phyloP scores from a whole-genome alignment of 1,140 invertebrate species.

The Bombus polaris region DNA sequence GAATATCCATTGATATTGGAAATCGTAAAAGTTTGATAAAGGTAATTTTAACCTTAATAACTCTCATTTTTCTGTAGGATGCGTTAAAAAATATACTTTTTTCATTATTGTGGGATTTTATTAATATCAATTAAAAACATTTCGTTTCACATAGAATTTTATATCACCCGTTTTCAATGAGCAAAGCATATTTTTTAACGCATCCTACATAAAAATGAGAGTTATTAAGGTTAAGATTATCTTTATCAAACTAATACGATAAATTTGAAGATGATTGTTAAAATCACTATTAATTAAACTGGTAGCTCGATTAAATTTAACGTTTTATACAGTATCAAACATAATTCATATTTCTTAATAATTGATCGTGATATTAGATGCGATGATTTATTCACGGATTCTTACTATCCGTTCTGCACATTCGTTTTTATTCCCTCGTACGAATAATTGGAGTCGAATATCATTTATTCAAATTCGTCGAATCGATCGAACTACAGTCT shows the following conservation, averaged over 20 bases:
- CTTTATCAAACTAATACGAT: no score
- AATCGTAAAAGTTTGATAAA: constrained; percentile 19
- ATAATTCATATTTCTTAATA: constrained; percentile 2
- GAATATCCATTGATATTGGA: no score
- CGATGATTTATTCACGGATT: constrained; percentile 13
- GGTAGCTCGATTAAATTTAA: constrained; percentile 17
- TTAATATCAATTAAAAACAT: no score
- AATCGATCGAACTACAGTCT: no score
- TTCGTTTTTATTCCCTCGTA: not conserved
- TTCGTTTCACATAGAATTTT: no score
- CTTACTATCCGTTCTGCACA: no score
- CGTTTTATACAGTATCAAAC: not conserved
- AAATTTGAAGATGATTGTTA: not conserved
- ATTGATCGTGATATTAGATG: not conserved
- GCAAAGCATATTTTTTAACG: not conserved
- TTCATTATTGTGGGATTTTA: not conserved
- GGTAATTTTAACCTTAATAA: not conserved
- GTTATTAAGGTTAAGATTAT: no score
- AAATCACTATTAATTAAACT: constrained; percentile 1
- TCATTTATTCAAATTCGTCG: not conserved
- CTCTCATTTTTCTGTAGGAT: not conserved
- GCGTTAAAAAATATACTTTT: not conserved
- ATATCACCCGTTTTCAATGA: no score
- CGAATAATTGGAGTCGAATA: not conserved
- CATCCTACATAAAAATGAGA: not conserved